phyloP scores from a whole-genome alignment of 1,140 invertebrate species.

The Dendroctonus valens region DNA sequence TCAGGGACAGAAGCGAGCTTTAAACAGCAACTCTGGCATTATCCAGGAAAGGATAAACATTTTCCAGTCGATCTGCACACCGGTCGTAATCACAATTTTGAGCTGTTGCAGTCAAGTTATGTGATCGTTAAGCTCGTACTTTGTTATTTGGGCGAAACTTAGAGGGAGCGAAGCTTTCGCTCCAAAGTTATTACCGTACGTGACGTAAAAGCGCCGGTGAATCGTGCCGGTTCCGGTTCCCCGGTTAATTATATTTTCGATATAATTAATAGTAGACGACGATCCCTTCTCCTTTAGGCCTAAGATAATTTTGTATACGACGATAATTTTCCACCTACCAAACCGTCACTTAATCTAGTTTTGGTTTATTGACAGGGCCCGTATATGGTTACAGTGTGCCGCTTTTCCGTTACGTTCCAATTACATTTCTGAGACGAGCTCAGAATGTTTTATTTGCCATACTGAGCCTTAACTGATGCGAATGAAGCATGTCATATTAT shows the following conservation, averaged over 20 bases:
- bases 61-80: no score
- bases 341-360: constrained; percentile 14
- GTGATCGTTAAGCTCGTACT: constrained; percentile 7
- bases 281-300: constrained; percentile 21
- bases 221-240: constrained; percentile 20
- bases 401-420: no score
- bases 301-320: constrained; percentile 19
- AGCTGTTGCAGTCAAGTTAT: constrained; percentile 8
- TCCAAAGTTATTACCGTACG: constrained; percentile 19
- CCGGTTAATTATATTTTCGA: constrained; percentile 28
- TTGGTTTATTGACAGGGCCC: constrained; percentile 9
- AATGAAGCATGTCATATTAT: no score
- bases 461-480: no score
- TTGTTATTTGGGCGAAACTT: constrained; percentile 21
- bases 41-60: no score
- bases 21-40: no score
- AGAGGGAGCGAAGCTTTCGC: constrained; percentile 3
- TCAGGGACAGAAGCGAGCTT: no score
- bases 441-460: no score
- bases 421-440: no score
- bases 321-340: constrained; percentile 18
- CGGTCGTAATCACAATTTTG: neutral
- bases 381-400: no score
- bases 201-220: constrained; percentile 22
- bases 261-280: constrained; percentile 26